Base-by-base conservation (phyloP, 2,113 vertebrate species). In the Larimichthys crocea region DNA sequence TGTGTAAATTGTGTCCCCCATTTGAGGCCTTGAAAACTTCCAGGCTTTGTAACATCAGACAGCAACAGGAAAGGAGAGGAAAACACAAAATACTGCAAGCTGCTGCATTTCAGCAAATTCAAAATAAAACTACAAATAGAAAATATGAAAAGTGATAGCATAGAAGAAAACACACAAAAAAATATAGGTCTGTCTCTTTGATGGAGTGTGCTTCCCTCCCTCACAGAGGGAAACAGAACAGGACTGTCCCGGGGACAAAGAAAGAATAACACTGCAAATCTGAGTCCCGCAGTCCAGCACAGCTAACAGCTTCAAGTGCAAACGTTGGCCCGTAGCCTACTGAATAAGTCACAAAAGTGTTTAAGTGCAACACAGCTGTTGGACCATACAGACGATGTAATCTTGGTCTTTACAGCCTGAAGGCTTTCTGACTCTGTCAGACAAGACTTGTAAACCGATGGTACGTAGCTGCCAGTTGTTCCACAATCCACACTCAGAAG, bases 181-280 rank as follows among this genome's bases (percentile, higher is more conserved):
- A 8, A 40, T 62, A 49, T 56, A 70, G 4, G 17, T 55, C 49
- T 52, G n/a, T 75, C 24, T 81, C 11, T 70, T 81, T 31, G 57
- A 71, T 68, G 67, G 53, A 80, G 56, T 85, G 12, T 76, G 62
- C 52, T 72, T 70, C 78, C 46, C 70, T 89, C 92, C 95, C 94
- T 95, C 94, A 95, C 61, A 86, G 93, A 95, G 92, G 92, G 94
- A 88, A 87, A 90, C 49, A 42, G 6, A 82, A 78, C 22, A 48
- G 61, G 82, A 79, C 83, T 66, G 78, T 62, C 79, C 76, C 2
- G 19, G 49, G 66, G 82, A 88, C 63, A 73, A 71, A 72, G 72
- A 75, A 64, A 83, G 48, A 74, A 50, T 60, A 74, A 80, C 52
- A 82, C 69, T 79, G 44, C 74, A 85, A 84, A 71, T 74, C 67